A percentile compares a stretch with the other conserved stretches of the same genome.
phyloP scores from a whole-genome alignment of 2,888 invertebrate genomes.

The Psococerastis gibbosa region DNA sequence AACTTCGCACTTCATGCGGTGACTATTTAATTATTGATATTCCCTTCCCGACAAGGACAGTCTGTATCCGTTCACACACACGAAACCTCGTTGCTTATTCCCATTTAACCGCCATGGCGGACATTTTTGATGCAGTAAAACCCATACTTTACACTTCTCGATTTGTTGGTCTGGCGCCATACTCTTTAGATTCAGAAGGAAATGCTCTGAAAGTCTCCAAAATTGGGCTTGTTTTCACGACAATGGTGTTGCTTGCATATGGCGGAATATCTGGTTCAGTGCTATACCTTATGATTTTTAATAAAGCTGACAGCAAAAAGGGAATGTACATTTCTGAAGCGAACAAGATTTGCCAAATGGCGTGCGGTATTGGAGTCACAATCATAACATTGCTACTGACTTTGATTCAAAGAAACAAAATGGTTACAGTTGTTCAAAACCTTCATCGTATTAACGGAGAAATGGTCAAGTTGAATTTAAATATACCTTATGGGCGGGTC shows the following conservation, averaged over 20 bases:
- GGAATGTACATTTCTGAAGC: not conserved
- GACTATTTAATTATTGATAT: too few species aligned
- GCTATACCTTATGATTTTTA: not conserved
- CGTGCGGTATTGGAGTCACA: not conserved
- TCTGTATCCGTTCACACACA: too few species aligned
- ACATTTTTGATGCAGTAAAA: not conserved
- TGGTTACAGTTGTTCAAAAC: not conserved
- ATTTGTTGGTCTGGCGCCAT: slow-evolving; percentile 1
- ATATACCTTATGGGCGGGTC: not conserved
- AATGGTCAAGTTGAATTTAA: not conserved
- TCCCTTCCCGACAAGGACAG: too few species aligned
- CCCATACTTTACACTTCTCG: not conserved
- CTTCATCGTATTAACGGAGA: not conserved
- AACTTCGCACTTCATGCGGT: too few species aligned
- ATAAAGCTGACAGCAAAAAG: not conserved
- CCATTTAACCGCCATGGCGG: slow-evolving; percentile 4
- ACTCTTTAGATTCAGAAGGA: not conserved
- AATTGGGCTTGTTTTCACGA: not conserved
- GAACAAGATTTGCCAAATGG: not conserved
- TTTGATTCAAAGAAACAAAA: slow-evolving; percentile 6
- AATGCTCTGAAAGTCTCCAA: not conserved
- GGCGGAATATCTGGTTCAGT: not conserved
- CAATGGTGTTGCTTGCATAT: not conserved
- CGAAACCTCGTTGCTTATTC: too few species aligned
- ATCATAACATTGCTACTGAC: not conserved